Evolutionary conservation across 2,113 vertebrate species (phyloP).

Genomic region (Nerophis lumbriciformis): DNA sequence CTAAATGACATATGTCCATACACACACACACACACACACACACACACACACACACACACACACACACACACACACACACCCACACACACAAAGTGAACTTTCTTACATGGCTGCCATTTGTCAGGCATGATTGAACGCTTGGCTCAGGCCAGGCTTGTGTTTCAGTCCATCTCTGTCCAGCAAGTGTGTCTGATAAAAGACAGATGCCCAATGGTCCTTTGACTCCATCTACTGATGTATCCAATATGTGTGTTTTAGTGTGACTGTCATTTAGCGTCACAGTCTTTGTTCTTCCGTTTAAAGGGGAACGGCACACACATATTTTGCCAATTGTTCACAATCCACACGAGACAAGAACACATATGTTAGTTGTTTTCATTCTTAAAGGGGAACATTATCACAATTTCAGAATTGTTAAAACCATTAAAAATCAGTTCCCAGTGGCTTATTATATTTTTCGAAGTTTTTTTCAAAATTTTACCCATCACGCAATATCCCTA

Average conservation of each 20-base stretch:
- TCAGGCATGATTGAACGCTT: constrained; percentile 31
- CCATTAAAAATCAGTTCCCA: no score
- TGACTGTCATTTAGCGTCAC: no score
- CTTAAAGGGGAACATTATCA: no score
- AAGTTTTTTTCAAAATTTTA: no score
- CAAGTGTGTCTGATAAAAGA: constrained; percentile 23
- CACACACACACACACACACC: constrained; percentile 18
- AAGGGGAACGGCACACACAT: no score
- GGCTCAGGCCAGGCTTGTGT: constrained; percentile 5
- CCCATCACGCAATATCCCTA: no score
- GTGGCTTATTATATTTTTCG: no score
- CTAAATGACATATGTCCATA: neutral
- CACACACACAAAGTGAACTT: constrained; percentile 17
- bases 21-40: constrained; percentile 21
- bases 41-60: constrained; percentile 22
- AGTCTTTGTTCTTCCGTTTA: no score
- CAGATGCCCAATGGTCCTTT: constrained; percentile 32
- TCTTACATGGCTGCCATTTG: constrained; percentile 23
- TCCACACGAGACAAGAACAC: no score
- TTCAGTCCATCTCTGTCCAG: constrained; percentile 1
- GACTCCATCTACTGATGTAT: constrained; percentile 27
- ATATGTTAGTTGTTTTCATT: no score
- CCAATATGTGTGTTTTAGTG: constrained; percentile 1
- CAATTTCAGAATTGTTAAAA: no score
- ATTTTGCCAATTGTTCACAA: no score